These are phyloP conservation scores for Scytalopus superciliaris DNA, from an alignment of 2,113 vertebrate species.

Conservation along the genomic window DNA sequence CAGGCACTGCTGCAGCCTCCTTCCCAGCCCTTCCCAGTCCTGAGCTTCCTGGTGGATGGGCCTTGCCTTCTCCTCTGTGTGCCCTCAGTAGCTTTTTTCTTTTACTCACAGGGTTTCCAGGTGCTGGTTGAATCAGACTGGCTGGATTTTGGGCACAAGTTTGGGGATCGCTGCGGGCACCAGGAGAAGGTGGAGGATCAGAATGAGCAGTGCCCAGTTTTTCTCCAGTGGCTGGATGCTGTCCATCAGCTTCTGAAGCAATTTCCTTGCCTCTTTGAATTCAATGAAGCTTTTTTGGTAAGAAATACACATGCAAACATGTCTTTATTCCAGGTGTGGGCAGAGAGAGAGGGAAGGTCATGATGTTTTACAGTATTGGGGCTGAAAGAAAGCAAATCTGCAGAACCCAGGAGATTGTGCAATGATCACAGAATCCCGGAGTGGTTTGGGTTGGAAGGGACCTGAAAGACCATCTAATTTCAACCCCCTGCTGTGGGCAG, in stretches of 20 bases:
- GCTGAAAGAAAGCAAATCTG: background rate
- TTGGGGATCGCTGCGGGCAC: constrained; percentile 96
- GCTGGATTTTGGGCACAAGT: constrained; percentile 97
- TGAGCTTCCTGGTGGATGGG: background rate
- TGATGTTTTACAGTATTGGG: background rate
- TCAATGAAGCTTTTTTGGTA: constrained; percentile 97
- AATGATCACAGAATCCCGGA: background rate
- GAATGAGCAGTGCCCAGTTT: constrained; percentile 96
- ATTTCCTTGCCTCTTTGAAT: constrained; percentile 97
- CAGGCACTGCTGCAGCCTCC: background rate
- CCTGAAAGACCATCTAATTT: rapidly evolving
- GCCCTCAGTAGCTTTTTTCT: background rate
- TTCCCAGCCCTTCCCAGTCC: background rate
- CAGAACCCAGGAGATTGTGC: background rate
- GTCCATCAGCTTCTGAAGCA: constrained; percentile 97
- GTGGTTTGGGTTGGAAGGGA: background rate
- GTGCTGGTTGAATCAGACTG: constrained; percentile 95
- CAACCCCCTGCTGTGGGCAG: background rate
- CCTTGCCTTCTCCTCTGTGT: rapidly evolving
- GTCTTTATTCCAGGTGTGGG: background rate
- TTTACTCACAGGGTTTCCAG: constrained; percentile 88
- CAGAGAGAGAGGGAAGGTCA: background rate
- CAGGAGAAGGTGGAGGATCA: constrained; percentile 94
- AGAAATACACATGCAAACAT: background rate
- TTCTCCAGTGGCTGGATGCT: constrained; percentile 97